These are phyloP conservation scores for Heliangelus exortis DNA, from an alignment of 2,797 vertebrate species.

Conservation along the genomic window DNA sequence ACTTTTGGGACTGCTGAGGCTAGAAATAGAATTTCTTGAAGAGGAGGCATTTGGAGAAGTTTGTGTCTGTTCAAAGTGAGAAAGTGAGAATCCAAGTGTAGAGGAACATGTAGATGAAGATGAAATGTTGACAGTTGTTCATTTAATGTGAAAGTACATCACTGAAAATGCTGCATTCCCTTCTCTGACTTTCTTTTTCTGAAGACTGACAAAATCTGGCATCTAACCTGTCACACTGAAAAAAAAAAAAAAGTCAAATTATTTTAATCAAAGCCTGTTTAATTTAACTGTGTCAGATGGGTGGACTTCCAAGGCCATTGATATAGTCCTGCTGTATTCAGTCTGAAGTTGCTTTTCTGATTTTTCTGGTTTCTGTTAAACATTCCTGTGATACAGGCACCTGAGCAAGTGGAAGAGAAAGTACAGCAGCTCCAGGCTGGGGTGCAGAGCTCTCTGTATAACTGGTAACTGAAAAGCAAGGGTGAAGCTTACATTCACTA, in stretches of 20 bases:
- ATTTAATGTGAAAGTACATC: not conserved
- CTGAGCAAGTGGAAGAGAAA: no score
- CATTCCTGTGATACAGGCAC: not conserved
- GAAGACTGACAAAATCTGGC: not conserved
- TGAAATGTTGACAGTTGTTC: not conserved
- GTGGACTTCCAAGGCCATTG: not conserved
- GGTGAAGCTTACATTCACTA: not conserved
- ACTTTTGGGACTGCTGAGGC: not conserved
- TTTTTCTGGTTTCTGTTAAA: not conserved
- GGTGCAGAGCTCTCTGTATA: not conserved
- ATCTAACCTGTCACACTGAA: not conserved
- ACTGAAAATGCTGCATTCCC: not conserved
- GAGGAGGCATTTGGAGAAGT: not conserved
- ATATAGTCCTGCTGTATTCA: not conserved
- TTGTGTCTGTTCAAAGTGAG: not conserved
- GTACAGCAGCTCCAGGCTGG: fast-evolving
- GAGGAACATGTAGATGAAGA: not conserved
- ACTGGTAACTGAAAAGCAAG: not conserved
- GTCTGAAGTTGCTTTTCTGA: not conserved
- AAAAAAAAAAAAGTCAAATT: not conserved
- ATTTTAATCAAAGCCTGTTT: not conserved
- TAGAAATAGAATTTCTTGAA: not conserved
- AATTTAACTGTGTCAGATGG: not conserved
- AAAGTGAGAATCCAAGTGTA: not conserved
- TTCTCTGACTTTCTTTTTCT: not conserved